Percentiles rank a stretch among this genome's conserved stretches.
These are phyloP conservation scores for Charina bottae DNA, from an alignment of 2,113 vertebrate genomes.

Conservation along the genomic window DNA sequence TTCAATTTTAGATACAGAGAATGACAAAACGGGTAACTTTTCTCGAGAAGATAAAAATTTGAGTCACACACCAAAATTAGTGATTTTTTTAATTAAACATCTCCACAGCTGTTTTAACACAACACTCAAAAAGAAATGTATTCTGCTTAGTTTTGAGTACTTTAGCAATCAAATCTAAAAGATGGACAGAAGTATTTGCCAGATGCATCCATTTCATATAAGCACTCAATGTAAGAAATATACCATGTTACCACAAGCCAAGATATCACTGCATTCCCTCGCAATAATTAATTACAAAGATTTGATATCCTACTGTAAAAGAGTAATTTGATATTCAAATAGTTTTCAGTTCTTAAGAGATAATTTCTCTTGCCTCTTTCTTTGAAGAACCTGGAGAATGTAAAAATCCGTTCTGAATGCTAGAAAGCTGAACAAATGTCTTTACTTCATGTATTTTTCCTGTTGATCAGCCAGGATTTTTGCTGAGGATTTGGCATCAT, in stretches of 20 bases:
- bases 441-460: conserved; percentile 97
- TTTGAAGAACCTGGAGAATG: conserved; percentile 35
- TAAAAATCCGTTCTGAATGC: conserved; percentile 54
- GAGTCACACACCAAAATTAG: neutral
- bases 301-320: conserved; percentile 42
- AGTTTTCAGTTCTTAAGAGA: conserved; percentile 55
- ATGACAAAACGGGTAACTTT: neutral
- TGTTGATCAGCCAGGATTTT: conserved; percentile 97
- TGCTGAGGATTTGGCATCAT: conserved; percentile 96
- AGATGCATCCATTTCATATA: conserved; percentile 10
- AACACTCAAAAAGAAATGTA: conserved; percentile 52
- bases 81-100: conserved; percentile 17
- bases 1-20: neutral
- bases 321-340: conserved; percentile 56
- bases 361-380: conserved; percentile 31
- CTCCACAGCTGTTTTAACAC: conserved; percentile 44
- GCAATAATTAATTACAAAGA: conserved; percentile 14
- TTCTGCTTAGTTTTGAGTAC: conserved; percentile 30
- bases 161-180: conserved; percentile 37
- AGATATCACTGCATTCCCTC: conserved; percentile 27
- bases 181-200: conserved; percentile 30
- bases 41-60: neutral
- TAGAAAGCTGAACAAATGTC: conserved; percentile 5
- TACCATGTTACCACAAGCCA: conserved; percentile 40
- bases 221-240: conserved; percentile 25